Percentiles rank a stretch among this genome's conserved stretches.
phyloP scores from a whole-genome alignment of 2,113 vertebrate genomes.

The Pipra filicauda region DNA sequence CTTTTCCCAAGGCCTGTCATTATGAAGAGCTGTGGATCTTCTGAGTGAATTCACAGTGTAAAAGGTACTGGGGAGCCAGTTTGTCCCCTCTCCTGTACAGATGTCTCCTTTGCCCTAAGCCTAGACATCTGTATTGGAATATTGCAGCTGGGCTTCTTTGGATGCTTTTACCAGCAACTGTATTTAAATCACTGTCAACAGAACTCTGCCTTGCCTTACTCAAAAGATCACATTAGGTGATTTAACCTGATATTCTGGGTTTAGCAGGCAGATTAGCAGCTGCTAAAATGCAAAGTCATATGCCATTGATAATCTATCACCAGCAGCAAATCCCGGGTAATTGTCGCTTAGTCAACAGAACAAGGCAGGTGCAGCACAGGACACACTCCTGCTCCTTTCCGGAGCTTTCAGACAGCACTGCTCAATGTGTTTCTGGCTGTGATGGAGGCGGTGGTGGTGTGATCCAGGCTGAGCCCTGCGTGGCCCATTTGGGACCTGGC shows the following conservation, averaged over 20 bases:
- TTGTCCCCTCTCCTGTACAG: neutral
- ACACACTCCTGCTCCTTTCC: neutral
- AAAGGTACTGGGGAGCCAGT: neutral
- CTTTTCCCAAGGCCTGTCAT: neutral
- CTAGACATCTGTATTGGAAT: neutral
- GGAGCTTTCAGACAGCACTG: neutral
- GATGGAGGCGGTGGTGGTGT: neutral
- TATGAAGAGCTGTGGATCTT: neutral
- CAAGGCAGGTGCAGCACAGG: neutral
- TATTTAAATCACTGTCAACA: neutral
- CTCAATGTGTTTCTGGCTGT: neutral
- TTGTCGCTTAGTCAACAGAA: neutral
- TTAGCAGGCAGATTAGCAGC: neutral
- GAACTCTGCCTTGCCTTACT: neutral
- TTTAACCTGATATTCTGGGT: neutral
- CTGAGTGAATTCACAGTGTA: neutral
- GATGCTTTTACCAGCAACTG: neutral
- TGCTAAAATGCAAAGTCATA: neutral
- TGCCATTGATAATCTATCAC: neutral
- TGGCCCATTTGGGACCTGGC: fast-evolving
- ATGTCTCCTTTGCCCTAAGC: neutral
- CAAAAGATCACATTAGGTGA: neutral
- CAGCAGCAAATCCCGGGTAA: neutral
- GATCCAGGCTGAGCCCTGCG: neutral
- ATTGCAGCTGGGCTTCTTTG: neutral